These are phyloP conservation scores for Muscidifurax raptorellus DNA, from an alignment of 1,140 invertebrate species.

Conservation along the genomic window DNA sequence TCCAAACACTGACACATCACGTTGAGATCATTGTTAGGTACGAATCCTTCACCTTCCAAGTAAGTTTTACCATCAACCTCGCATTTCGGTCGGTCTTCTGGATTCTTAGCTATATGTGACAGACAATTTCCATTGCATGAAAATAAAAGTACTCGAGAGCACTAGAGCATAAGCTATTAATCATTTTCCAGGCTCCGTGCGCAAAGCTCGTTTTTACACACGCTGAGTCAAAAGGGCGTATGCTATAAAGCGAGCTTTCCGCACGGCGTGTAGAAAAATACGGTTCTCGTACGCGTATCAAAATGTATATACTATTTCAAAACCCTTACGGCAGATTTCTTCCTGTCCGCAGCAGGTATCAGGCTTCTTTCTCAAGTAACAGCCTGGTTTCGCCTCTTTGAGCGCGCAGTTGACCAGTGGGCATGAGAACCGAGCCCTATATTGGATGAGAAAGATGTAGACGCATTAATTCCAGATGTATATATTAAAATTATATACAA, in stretches of 20 bases:
- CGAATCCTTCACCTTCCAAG: constrained; percentile 59
- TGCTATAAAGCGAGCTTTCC: no score
- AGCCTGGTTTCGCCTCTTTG: constrained; percentile 10
- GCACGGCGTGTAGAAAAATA: no score
- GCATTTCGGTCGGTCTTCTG: constrained; percentile 54
- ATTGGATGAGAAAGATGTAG: neutral
- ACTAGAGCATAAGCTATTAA: no score
- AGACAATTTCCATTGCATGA: neutral
- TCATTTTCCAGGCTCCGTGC: no score
- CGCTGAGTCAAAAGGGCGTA: no score
- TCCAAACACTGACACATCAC: constrained; percentile 55
- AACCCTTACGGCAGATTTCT: constrained; percentile 62
- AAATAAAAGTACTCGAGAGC: neutral
- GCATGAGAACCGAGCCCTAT: constrained; percentile 62
- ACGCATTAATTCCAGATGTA: no score
- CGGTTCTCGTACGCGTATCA: no score
- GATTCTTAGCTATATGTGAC: constrained; percentile 38
- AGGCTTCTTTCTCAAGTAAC: constrained; percentile 42
- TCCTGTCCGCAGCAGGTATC: constrained; percentile 55
- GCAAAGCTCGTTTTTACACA: no score
- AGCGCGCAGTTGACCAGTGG: constrained; percentile 57
- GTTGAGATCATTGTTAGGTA: constrained; percentile 19
- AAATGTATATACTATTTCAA: neutral
- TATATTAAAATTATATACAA: no score
- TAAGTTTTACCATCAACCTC: constrained; percentile 61